Percentiles rank a stretch among this genome's conserved stretches.
phyloP scores from a whole-genome alignment of 2,888 invertebrate species.

The Leuctra nigra region DNA sequence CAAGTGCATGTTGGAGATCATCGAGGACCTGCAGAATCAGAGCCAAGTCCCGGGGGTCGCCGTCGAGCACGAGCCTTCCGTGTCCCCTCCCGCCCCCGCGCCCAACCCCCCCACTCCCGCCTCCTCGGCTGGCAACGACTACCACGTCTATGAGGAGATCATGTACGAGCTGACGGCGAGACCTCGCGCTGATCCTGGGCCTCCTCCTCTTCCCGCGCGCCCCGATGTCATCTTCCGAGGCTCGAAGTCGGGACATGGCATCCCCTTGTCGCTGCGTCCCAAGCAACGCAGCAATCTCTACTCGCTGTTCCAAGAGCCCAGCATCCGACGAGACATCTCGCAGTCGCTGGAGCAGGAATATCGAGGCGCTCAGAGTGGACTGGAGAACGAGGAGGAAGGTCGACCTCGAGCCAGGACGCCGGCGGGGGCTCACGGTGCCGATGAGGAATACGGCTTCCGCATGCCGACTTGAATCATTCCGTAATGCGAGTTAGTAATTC shows the following conservation, averaged over 20 bases:
- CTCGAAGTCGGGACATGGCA: not conserved
- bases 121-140: slow-evolving; percentile 29
- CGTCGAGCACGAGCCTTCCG: slow-evolving; percentile 24
- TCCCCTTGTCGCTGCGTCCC: slow-evolving; percentile 27
- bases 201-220: slow-evolving; percentile 33
- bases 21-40: slow-evolving; percentile 35
- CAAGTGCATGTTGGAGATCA: slow-evolving; percentile 36
- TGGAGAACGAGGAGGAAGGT: slow-evolving; percentile 33
- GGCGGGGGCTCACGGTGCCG: not conserved
- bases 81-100: slow-evolving; percentile 24
- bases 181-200: slow-evolving; percentile 25
- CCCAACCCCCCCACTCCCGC: slow-evolving; percentile 19
- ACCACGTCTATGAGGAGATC: slow-evolving; percentile 37
- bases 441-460: slow-evolving; percentile 32
- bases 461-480: slow-evolving; percentile 18
- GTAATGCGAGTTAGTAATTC: not conserved
- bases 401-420: not conserved
- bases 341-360: slow-evolving; percentile 35
- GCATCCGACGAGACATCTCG: slow-evolving; percentile 33
- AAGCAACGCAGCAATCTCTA: slow-evolving; percentile 35
- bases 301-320: slow-evolving; percentile 34
- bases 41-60: slow-evolving; percentile 22
- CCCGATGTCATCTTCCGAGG: slow-evolving; percentile 28
- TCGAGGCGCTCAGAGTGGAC: slow-evolving; percentile 14
- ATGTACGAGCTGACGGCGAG: slow-evolving; percentile 32